Conservation (phyloP, 2,888 invertebrate species). For the Acleris holmiana region DNA sequence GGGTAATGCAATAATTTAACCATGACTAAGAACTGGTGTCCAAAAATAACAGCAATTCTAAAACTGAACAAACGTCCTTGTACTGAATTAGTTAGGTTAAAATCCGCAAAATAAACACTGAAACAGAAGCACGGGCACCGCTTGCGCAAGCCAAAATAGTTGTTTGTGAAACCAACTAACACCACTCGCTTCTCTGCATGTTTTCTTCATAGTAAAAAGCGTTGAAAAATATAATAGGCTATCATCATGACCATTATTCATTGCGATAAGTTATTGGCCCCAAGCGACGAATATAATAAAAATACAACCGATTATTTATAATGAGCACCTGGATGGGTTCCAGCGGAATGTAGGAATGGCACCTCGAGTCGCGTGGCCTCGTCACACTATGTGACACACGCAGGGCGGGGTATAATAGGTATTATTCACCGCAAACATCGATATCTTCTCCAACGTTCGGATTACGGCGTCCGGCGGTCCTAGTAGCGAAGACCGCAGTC, state of each 20-base stretch:
- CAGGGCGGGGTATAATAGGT: constrained; percentile 47
- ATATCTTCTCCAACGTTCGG: constrained; percentile 76
- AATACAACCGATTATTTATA: constrained; percentile 54
- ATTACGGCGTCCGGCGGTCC: constrained; percentile 72
- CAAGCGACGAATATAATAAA: constrained; percentile 22
- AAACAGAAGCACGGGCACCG: constrained; percentile 27
- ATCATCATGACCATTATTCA: constrained; percentile 23
- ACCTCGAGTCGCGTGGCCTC: constrained; percentile 50
- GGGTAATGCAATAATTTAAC: constrained; percentile 5
- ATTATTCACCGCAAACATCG: constrained; percentile 78
- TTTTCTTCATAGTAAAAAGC: constrained; percentile 35
- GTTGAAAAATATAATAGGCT: constrained; percentile 29
- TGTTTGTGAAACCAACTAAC: constrained; percentile 33
- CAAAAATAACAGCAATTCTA: constrained; percentile 51
- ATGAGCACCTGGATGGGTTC: constrained; percentile 70
- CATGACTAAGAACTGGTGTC: constrained; percentile 31
- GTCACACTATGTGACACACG: constrained; percentile 64
- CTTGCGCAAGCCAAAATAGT: constrained; percentile 38
- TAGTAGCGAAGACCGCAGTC: constrained; percentile 75
- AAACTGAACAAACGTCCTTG: constrained; percentile 58
- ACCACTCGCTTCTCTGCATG: constrained; percentile 8
- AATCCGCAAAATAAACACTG: constrained; percentile 38
- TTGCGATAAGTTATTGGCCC: constrained; percentile 25
- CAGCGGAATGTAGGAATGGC: constrained; percentile 68
- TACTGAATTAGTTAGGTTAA: constrained; percentile 54